A percentile compares a stretch with the other conserved stretches of the same genome.
These are phyloP conservation scores for Ageneiosus marmoratus DNA, from an alignment of 2,113 vertebrate genomes.

Conservation along the genomic window DNA sequence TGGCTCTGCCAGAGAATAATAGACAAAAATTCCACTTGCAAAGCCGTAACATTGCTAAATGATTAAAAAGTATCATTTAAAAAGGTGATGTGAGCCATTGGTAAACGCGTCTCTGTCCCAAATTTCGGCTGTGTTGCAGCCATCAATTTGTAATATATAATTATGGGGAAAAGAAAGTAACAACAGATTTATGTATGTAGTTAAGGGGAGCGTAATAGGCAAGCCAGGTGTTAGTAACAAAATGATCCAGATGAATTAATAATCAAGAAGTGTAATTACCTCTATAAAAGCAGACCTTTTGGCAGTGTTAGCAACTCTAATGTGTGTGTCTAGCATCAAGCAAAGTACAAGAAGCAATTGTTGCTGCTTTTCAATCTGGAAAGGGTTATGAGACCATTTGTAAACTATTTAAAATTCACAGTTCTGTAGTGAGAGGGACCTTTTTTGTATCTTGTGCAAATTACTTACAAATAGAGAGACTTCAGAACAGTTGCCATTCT, in stretches of 20 bases:
- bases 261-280: too few relatives aligned
- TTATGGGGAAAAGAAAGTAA: too few relatives aligned
- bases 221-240: background rate
- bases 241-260: background rate
- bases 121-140: background rate
- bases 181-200: too few relatives aligned
- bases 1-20: background rate
- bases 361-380: background rate
- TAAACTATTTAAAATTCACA: too few relatives aligned
- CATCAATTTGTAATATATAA: background rate
- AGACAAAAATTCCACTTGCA: too few relatives aligned
- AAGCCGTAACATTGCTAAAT: too few relatives aligned
- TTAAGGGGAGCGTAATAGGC: background rate
- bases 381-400: background rate
- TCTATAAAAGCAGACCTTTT: background rate
- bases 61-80: too few relatives aligned
- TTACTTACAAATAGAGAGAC: background rate
- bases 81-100: too few relatives aligned
- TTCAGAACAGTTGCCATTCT: background rate
- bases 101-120: background rate
- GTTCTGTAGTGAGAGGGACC: background rate
- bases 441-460: too few relatives aligned
- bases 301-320: background rate
- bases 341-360: background rate
- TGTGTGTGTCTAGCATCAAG: background rate